Conservation (phyloP, 1,140 invertebrate species). For the Orius laevigatus region DNA sequence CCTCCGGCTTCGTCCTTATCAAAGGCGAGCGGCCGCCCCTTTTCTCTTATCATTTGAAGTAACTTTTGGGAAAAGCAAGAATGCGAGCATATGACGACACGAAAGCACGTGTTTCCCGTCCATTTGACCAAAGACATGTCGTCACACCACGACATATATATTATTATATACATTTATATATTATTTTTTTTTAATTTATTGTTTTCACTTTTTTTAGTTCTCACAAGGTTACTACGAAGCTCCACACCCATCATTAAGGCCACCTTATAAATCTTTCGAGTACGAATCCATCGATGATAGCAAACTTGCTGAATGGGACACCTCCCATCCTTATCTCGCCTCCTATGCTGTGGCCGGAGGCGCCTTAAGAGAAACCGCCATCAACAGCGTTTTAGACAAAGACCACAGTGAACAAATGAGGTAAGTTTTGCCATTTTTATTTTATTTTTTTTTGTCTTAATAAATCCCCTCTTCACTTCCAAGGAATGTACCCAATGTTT, state of each 20-base stretch:
- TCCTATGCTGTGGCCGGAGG: conserved; percentile 24
- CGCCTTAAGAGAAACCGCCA: conserved; percentile 30
- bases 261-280: conserved; percentile 32
- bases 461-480: background rate
- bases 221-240: conserved; percentile 19
- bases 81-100: too few relatives aligned
- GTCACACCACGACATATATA: too few relatives aligned
- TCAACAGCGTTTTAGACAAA: conserved; percentile 28
- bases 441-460: background rate
- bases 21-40: too few relatives aligned
- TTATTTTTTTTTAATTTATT: background rate
- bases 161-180: too few relatives aligned
- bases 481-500: background rate
- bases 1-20: too few relatives aligned
- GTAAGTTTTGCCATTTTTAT: conserved; percentile 11
- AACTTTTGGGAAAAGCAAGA: too few relatives aligned
- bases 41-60: too few relatives aligned
- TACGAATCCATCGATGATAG: conserved; percentile 32
- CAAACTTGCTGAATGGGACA: conserved; percentile 25
- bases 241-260: conserved; percentile 23
- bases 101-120: too few relatives aligned
- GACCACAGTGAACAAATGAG: conserved; percentile 21
- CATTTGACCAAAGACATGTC: too few relatives aligned
- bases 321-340: conserved; percentile 26
- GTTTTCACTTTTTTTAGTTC: background rate